Conservation (phyloP, 1,140 invertebrate species). For the Batillaria attramentaria region DNA sequence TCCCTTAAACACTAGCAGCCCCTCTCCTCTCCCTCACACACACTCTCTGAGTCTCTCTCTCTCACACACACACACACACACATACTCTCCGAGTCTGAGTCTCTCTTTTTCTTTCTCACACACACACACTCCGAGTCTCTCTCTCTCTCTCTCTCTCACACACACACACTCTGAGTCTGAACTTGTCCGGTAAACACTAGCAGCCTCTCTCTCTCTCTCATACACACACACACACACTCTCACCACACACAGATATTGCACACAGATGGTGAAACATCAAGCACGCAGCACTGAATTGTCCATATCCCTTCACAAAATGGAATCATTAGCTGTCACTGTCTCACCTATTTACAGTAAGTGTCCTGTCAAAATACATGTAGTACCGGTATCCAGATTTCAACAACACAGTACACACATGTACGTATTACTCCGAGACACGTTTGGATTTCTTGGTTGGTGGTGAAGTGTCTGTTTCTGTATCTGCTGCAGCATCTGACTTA, state of each 20-base stretch:
- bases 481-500: not conserved
- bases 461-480: not conserved
- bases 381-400: not conserved
- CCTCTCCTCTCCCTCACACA: too few relatives aligned
- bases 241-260: not conserved
- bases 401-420: not conserved
- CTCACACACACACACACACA: slow-evolving; percentile 8
- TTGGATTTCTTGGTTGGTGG: slow-evolving; percentile 32
- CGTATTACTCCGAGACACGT: not conserved
- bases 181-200: too few relatives aligned
- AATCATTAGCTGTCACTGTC: too few relatives aligned
- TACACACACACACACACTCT: not conserved
- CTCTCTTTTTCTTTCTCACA: not conserved
- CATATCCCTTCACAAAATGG: too few relatives aligned
- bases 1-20: too few relatives aligned
- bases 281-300: too few relatives aligned
- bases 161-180: not conserved
- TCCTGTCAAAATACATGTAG: too few relatives aligned
- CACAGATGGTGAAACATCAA: too few relatives aligned
- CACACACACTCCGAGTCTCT: slow-evolving; percentile 21
- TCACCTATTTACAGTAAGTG: too few relatives aligned
- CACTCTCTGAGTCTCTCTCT: not conserved
- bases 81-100: not conserved
- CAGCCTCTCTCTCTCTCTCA: not conserved
- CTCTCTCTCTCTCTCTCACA: not conserved